Conservation (phyloP, 1,140 invertebrate genomes). For the Diachasmimorpha longicaudata region DNA sequence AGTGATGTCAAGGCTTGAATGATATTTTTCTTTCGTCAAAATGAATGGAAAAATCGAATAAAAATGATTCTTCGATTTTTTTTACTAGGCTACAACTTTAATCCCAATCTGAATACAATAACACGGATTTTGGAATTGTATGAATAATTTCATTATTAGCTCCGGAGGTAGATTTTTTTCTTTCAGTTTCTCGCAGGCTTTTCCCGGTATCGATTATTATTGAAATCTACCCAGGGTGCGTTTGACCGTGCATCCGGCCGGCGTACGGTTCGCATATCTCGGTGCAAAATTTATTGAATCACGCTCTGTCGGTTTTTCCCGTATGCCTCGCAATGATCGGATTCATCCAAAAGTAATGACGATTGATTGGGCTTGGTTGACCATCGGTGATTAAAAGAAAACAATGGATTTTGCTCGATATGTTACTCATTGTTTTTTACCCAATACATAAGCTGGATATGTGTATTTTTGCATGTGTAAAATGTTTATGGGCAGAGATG, state of each 20-base stretch:
- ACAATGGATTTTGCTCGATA: not conserved
- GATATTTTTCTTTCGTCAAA: not conserved
- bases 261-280: not conserved
- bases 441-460: too few relatives aligned
- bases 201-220: not conserved
- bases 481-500: not conserved
- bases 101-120: not conserved
- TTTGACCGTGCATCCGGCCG: not conserved
- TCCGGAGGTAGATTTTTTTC: not conserved
- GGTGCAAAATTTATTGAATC: conserved; percentile 27
- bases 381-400: conserved; percentile 11
- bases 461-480: not conserved
- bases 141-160: not conserved
- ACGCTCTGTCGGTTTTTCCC: conserved; percentile 4
- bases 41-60: not conserved
- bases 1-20: not conserved
- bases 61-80: too few relatives aligned
- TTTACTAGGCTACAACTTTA: not conserved
- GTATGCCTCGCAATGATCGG: conserved; percentile 13
- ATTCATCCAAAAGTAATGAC: conserved; percentile 24
- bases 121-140: not conserved
- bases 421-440: not conserved
- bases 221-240: not conserved
- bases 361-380: conserved; percentile 17
- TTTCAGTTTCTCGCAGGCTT: not conserved